Evolutionary conservation across 2,888 invertebrate genomes (phyloP), one percentile per base, ranked within the genome.

Genomic region (Furcula furcula): DNA sequence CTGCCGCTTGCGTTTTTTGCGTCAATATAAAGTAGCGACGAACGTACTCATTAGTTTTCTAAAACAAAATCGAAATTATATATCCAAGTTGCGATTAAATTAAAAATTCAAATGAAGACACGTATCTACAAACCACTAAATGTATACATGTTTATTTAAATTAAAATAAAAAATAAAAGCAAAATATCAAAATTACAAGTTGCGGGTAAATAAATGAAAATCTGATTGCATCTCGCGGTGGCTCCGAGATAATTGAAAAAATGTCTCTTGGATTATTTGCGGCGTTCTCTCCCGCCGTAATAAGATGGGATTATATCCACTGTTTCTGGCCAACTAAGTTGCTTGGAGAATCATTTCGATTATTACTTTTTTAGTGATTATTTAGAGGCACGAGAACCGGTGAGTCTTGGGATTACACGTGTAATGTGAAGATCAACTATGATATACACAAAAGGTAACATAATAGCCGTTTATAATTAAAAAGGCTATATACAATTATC

Each of bases 221-320:
- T 72, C 60, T 73, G 72, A 80, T 80, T 80, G 77, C 75, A 66
- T 72, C 64, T 66, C 68, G 72, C 80, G 75, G 56, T 53, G 73
- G 75, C 68, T 55, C 40, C 40, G 36, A 45, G 58, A 60, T 85
- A 84, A 85, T 84, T 85, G 83, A 82, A 82, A 83, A 84, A 80
- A 77, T 82, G 83, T 83, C 83, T 64, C 71, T 72, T 73, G 71
- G 68, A 77, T 74, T 77, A 67, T 76, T 74, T 72, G 68, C 69
- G 61, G 65, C 63, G 56, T 49, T 47, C 48, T 55, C 38, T 51
- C 40, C 42, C 51, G 40, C 57, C 45, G 49, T 78, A 81, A 82
- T 82, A 68, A 76, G 76, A 65, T 64, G 55, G 66, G 67, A 76
- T 79, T 76, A 75, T 67, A 63, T 56, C 55, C 44, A 31, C 35